Conservation (phyloP, 1,140 invertebrate species). For the Pseudoatta argentina region DNA sequence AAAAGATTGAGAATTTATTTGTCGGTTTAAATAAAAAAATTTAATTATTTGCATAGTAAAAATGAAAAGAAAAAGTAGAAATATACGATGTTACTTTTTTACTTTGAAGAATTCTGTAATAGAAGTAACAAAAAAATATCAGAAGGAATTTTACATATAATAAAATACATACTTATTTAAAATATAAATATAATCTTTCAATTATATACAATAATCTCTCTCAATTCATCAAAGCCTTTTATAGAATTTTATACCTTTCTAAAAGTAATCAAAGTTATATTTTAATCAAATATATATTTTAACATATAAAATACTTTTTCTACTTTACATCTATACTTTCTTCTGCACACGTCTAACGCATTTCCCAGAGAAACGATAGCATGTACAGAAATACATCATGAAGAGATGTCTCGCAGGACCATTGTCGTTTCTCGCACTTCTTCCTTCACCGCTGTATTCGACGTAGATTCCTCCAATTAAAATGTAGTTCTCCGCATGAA, state of each 20-base stretch:
- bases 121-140: not conserved
- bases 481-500: slow-evolving; percentile 23
- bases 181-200: not conserved
- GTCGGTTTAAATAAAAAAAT: not conserved
- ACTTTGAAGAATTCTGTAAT: not conserved
- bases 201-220: not conserved
- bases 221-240: not conserved
- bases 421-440: not conserved
- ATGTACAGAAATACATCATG: not conserved
- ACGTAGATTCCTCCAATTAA: slow-evolving; percentile 40
- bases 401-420: not conserved
- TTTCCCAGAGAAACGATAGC: not conserved
- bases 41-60: not conserved
- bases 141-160: not conserved
- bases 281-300: not conserved
- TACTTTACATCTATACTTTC: not conserved
- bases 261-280: not conserved
- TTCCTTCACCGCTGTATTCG: not conserved
- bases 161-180: not conserved
- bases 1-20: not conserved
- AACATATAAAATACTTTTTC: no score
- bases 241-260: not conserved
- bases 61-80: not conserved
- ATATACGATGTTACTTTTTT: not conserved
- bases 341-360: not conserved